Base-by-base conservation (phyloP, 2,113 vertebrate genomes). In the Deroptyus accipitrinus region DNA sequence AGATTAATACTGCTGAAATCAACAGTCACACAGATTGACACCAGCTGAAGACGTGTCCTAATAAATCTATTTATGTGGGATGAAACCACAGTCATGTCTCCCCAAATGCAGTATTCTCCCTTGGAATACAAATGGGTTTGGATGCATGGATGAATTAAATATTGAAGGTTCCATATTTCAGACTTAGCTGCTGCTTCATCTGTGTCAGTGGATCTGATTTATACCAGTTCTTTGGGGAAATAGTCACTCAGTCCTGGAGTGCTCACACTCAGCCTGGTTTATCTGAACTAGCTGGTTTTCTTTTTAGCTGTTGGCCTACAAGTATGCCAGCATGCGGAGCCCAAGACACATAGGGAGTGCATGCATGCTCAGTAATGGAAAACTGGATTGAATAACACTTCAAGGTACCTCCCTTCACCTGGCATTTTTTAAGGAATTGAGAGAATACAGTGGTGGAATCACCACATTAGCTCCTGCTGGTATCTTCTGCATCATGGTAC, bases 31-130 rank as follows among this genome's bases (percentile, higher is more conserved):
- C 87, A 87, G 87, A 95, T 33, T 92, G 84, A 90, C 81, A 89
- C 57, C 91, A 95, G 66, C 84, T 95, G 87, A 96, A 95, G 81
- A 92, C 74, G 67, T 87, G 78, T 86, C 66, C 63, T 87, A 79
- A 91, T 82, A 91, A 91, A 86, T 84, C 52, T 84, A n/a, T 94
- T 92, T 91, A 85, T 62, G 62, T 15, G 18, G 23, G 12, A 59
- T 59, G 57, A 94, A 94, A 89, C 62, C 37, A 30, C 51, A 89
- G 77, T 31, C 27, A 6, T 91, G 61, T 68, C 55, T 95, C 44
- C 91, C 86, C 20, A 88, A 62, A 88, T 77, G 39, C 61, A 79
- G 19, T n/a, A 28, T 76, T 92, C 48, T 90, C 46, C 41, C 73
- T 92, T 1, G 2, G 63, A 44, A 63, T 87, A 72, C 59, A 82